These are phyloP conservation scores for Oceanites oceanicus DNA, from an alignment of 2,113 vertebrate genomes.

Conservation along the genomic window DNA sequence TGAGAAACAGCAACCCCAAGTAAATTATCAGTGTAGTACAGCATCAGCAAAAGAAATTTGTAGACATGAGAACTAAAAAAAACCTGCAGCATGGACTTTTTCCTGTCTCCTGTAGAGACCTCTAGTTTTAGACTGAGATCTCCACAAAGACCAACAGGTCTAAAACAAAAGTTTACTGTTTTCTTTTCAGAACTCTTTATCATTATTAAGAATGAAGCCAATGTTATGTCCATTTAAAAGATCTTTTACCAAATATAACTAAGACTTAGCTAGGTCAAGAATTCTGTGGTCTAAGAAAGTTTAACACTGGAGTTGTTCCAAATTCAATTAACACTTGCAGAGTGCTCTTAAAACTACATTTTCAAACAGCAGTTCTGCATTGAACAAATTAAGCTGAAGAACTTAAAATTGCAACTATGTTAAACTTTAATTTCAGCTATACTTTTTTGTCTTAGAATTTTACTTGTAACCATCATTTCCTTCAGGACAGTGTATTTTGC, in stretches of 20 bases:
- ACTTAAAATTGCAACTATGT: neutral
- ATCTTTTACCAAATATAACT: neutral
- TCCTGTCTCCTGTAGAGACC: neutral
- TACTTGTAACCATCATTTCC: neutral
- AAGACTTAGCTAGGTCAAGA: neutral
- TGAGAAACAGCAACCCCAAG: neutral
- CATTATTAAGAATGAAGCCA: neutral
- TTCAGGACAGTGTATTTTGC: neutral
- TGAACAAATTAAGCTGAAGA: neutral
- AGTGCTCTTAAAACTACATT: neutral
- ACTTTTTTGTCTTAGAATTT: neutral
- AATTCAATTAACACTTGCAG: neutral
- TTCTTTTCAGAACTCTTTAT: neutral
- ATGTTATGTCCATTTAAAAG: neutral
- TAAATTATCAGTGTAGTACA: neutral
- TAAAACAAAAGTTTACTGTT: neutral
- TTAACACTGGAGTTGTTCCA: neutral
- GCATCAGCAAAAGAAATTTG: neutral
- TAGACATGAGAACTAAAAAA: neutral
- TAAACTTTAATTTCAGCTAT: neutral
- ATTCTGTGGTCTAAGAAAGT: neutral
- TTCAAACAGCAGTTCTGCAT: neutral
- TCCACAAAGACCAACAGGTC: neutral
- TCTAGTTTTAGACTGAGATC: neutral
- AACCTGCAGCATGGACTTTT: neutral